phyloP scores from a whole-genome alignment of 2,113 vertebrate genomes.

The Tilapia sparmanii region DNA sequence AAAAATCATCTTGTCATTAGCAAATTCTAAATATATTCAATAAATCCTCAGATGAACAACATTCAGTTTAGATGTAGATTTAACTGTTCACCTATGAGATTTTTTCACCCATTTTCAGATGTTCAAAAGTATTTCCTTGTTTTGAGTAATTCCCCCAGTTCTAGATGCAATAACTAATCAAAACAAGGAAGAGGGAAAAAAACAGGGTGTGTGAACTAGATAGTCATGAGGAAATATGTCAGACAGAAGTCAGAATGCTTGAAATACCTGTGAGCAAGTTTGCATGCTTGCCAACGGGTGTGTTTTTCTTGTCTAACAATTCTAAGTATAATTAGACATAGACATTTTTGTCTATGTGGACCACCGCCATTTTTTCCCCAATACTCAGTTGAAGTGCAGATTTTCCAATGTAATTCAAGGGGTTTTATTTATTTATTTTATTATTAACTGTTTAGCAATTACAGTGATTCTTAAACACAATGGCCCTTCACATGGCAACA shows the following conservation, averaged over 20 bases:
- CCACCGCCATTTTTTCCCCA: fast-evolving
- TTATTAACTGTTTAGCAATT: neutral
- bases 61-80: neutral
- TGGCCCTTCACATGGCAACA: neutral
- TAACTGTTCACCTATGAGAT: neutral
- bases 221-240: neutral
- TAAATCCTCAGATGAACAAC: neutral
- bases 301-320: neutral
- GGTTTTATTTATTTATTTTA: neutral
- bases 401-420: neutral
- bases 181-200: neutral
- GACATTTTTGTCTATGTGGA: neutral
- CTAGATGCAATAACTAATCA: neutral
- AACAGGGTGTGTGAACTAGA: neutral
- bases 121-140: neutral
- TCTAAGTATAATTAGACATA: neutral
- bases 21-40: neutral
- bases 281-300: neutral
- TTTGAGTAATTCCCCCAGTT: neutral
- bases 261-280: neutral
- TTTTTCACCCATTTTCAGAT: neutral
- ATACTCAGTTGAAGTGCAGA: neutral
- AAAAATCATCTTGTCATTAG: neutral
- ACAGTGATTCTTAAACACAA: neutral
- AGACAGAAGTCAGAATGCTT: neutral